These are phyloP conservation scores for Brachystomella parvula DNA, from an alignment of 1,140 invertebrate species.

Conservation along the genomic window DNA sequence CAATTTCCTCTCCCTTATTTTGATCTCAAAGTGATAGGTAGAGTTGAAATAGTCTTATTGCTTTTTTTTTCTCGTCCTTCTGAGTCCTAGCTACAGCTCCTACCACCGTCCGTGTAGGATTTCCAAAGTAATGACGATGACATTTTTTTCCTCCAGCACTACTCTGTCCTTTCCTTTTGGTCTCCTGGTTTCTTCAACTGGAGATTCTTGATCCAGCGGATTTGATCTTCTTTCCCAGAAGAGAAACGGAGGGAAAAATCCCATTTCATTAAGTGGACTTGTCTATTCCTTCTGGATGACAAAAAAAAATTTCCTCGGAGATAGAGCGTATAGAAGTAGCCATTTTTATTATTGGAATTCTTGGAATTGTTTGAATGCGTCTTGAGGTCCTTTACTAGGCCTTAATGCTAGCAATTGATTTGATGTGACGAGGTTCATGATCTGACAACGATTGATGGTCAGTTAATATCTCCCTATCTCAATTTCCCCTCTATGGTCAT, in stretches of 20 bases:
- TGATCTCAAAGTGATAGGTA: constrained; percentile 8
- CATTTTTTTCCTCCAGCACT: neutral
- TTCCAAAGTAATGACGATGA: neutral
- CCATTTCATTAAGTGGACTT: constrained; percentile 10
- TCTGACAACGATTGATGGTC: constrained; percentile 10
- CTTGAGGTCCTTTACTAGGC: neutral
- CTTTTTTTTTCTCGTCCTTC: neutral
- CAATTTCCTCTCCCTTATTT: constrained; percentile 4
- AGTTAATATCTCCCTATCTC: neutral
- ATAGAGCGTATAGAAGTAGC: neutral
- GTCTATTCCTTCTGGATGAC: neutral
- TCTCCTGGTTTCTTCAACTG: neutral
- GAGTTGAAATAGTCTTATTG: constrained; percentile 6
- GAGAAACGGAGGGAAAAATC: constrained; percentile 4
- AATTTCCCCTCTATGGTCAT: constrained; percentile 1
- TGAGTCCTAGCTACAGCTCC: no score
- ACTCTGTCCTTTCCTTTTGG: neutral
- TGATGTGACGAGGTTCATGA: constrained; percentile 12
- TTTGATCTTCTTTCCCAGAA: no score
- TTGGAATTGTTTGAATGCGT: neutral
- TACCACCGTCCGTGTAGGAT: no score
- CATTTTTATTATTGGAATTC: neutral
- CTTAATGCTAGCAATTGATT: constrained; percentile 1
- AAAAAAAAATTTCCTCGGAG: no score
- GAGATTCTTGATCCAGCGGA: constrained; percentile 4